Evolutionary conservation across 2,797 vertebrate species (phyloP), one percentile per base, ranked within the genome.

Genomic region (Allenopithecus nigroviridis): DNA sequence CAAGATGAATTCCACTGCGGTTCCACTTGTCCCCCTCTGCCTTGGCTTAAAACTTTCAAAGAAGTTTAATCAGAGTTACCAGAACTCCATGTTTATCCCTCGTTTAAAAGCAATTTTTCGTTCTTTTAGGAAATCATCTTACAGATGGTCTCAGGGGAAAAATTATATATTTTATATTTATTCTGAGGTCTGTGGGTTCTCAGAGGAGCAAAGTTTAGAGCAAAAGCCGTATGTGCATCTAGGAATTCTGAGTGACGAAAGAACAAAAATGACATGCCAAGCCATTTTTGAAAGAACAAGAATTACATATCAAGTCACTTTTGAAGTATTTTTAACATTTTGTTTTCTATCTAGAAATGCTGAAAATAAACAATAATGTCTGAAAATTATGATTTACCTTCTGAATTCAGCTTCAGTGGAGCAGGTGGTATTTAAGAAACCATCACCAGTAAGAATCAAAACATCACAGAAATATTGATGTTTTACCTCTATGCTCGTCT

Each of bases 381-480:
- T 84, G 36, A 89, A 97, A 95, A 96, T 94, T 84, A 85, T 12
- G 30, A 96, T 97, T 97, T 96, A 83, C 83, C 22, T 95, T 94
- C 55, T 96, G 81, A 97, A 94, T 95, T 90, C 61, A 92, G 94
- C 53, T 83, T 95, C 57, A 21, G 48, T 30, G 43, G n/a, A 98
- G 79, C 96, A 96, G 96, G 96, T 97, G 96, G 75, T 68, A 94
- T 93, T 96, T 96, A 91, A 95, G 83, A 95, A 96, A 94, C 61
- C 85, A 91, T 97, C 87, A 75, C 89, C 53, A 64, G 90, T 78
- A 87, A 92, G 97, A 96, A 97, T 91, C 86, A 96, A 97, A 98
- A 97, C 94, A 95, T 96, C 92, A 84, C 26, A 75, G 79, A 97
- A 96, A 96, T 96, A 97, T 94, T 97, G 95, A 92, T 96, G 28